Evolutionary conservation across 2,888 invertebrate genomes (phyloP), one percentile per base, ranked within the genome.

Genomic region (Leucophenga montana): DNA sequence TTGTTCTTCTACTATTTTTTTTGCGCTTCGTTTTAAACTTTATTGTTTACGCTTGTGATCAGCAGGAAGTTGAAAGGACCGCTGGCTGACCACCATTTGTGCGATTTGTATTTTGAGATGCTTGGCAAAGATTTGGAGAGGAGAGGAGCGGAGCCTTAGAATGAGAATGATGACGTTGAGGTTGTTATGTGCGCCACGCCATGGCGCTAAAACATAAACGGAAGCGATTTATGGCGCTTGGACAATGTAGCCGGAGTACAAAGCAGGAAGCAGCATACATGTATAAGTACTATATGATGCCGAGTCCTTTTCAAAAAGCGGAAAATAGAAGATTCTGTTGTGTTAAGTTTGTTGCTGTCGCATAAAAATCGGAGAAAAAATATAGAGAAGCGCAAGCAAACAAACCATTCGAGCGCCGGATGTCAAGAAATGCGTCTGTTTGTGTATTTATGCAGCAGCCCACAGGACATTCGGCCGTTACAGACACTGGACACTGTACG

Each of bases 21-120:
- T 82, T 82, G 75, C 78, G 78, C 80, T 82, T 81, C 82, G 78
- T 81, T 78, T 80, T 78, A 83, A 85, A 83, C 80, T 85, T 83
- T 84, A 84, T 84, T 85, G 84, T 85, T 85, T 85, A 83, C 84
- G 78, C 84, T 85, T 79, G 82, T 84, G 84, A 85, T 84, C 85
- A 83, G 50, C 50, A 5, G 50, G 50, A 59, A 33, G 59, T 16
- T 59, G 48, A 50, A 16, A 31, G 59, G 31, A 48, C 56, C 18
- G 8, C 11, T n/a, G 39, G 18, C 61, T 72, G 72, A 69, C 69
- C 33, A 69, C 74, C 75, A 77, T 77, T 77, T 75, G 75, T 77
- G 74, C 76, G 75, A 73, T 27, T 27, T 73, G 72, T 75, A 11
- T 22, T 11, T 56, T 11, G 20, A 56, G 27, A 18, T 44, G 20